phyloP scores from a whole-genome alignment of 2,888 invertebrate genomes.

The Chirona hameri region DNA sequence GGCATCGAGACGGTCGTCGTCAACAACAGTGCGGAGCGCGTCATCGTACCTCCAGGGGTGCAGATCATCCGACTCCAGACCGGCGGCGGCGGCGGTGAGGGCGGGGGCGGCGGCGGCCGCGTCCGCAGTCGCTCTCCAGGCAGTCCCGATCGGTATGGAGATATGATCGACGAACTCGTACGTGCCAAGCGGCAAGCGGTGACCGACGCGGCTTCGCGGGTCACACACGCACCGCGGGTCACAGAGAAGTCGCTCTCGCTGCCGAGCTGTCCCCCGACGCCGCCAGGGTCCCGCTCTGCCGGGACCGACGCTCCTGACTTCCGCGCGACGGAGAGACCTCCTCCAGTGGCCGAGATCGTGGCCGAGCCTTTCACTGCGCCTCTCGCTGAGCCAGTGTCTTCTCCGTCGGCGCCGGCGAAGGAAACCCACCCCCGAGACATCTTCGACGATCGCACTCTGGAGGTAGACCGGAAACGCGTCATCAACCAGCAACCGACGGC shows the following conservation, averaged over 20 bases:
- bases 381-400: too few relatives aligned
- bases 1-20: constrained; percentile 26
- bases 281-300: background rate
- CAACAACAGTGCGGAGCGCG: background rate
- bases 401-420: too few relatives aligned
- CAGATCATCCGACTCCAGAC: constrained; percentile 9
- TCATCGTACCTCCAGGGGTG: background rate
- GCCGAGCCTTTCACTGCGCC: background rate
- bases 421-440: background rate
- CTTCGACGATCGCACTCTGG: background rate
- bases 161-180: constrained; percentile 5
- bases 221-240: background rate
- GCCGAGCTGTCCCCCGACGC: background rate
- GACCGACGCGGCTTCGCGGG: background rate
- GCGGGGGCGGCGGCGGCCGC: too few relatives aligned
- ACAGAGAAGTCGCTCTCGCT: constrained; percentile 12
- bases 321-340: background rate
- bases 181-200: constrained; percentile 9
- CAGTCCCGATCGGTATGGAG: background rate
- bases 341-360: background rate
- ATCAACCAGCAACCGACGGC: background rate
- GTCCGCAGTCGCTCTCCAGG: background rate
- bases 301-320: background rate
- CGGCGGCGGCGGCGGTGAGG: too few relatives aligned
- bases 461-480: background rate